phyloP scores from a whole-genome alignment of 1,140 invertebrate genomes.

The Drosophila fuyamai region DNA sequence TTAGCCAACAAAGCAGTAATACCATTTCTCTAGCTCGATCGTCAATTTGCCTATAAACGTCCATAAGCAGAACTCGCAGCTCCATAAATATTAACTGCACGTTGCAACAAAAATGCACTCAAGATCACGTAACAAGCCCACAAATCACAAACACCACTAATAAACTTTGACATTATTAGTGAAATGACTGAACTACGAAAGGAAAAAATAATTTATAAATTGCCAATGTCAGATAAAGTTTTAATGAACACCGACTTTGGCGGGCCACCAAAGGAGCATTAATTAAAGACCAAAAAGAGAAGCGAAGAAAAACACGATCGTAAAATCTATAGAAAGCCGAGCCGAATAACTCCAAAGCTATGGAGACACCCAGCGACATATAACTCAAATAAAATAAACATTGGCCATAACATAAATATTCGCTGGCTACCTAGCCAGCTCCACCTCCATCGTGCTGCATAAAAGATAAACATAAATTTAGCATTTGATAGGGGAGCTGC shows the following conservation, averaged over 20 bases:
- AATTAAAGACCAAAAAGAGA: constrained; percentile 54
- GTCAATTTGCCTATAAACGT: constrained; percentile 36
- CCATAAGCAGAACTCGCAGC: constrained; percentile 15
- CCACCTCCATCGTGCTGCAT: constrained; percentile 15
- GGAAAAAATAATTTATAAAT: constrained; percentile 67
- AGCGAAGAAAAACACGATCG: constrained; percentile 25
- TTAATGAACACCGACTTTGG: constrained; percentile 58
- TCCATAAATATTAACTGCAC: constrained; percentile 53
- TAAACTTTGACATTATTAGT: constrained; percentile 71
- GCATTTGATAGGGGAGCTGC: constrained; percentile 47
- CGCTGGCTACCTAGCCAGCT: constrained; percentile 54
- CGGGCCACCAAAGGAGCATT: constrained; percentile 59
- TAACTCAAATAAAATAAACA: constrained; percentile 81
- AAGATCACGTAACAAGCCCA: constrained; percentile 59
- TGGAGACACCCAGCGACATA: constrained; percentile 58
- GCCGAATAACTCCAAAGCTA: constrained; percentile 45
- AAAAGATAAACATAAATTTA: constrained; percentile 73
- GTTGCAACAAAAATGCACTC: constrained; percentile 37
- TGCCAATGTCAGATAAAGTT: constrained; percentile 68
- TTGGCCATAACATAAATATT: constrained; percentile 77
- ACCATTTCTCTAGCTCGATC: not conserved
- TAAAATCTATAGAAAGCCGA: constrained; percentile 37
- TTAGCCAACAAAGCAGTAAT: not conserved
- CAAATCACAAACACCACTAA: constrained; percentile 61
- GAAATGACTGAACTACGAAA: constrained; percentile 44